Evolutionary conservation across 2,113 vertebrate species (phyloP).

Genomic region (Calidris pugnax): DNA sequence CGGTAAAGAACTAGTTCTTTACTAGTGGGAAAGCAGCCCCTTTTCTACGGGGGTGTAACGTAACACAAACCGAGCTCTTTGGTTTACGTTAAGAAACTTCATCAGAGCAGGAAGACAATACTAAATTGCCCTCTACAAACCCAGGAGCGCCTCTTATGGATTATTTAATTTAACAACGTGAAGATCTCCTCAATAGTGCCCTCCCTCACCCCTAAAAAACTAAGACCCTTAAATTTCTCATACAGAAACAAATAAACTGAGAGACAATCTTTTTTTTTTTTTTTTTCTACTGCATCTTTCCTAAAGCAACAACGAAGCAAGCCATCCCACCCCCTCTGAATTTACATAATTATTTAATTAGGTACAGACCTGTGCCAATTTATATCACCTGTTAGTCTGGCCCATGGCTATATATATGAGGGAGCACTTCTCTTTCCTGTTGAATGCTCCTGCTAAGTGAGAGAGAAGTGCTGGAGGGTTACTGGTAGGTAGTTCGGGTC

Average conservation of each 20-base stretch:
- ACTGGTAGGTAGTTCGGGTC: background rate
- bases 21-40: background rate
- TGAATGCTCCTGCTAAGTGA: background rate
- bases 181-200: background rate
- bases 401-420: background rate
- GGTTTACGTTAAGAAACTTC: background rate
- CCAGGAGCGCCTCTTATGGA: background rate
- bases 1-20: background rate
- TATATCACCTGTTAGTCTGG: background rate
- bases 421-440: rapidly evolving
- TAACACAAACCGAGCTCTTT: background rate
- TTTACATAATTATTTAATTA: background rate
- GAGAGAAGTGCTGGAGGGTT: background rate
- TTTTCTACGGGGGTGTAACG: background rate
- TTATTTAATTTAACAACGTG: background rate
- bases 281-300: rapidly evolving
- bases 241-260: background rate
- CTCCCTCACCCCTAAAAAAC: rapidly evolving
- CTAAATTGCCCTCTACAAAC: background rate
- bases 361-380: background rate
- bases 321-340: rapidly evolving
- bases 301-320: background rate
- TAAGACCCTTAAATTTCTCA: background rate
- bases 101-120: background rate
- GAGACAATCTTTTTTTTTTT: background rate